Base-by-base conservation (phyloP, 1,140 invertebrate genomes). In the Sipha flava region DNA sequence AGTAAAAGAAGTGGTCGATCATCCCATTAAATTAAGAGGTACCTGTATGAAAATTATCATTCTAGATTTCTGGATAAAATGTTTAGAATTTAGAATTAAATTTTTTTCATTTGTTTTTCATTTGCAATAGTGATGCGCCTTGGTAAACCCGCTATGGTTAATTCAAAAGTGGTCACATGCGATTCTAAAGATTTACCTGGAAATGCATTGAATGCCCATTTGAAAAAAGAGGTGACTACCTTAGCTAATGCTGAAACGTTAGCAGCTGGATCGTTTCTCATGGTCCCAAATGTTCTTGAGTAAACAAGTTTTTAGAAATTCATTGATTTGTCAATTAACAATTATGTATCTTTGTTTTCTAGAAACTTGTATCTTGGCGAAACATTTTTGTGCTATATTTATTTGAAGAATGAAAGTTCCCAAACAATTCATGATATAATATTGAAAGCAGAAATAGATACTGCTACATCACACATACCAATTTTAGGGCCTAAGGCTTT, bases 361-460 rank as follows among this genome's bases (percentile, higher is more conserved):
- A 92, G 92, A 64, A 93, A 92, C 85, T 92, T 94, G 82, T 94
- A 94, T 86, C 85, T 94, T 31, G 98, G 98, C 23, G 97, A 99
- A 89, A 98, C 95, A 29, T 99, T 99, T 88, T 95, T 96, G 1
- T 96, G 96, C 85, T 98, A 98, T 85, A 91, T 99, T 70, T 97
- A 95, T 88, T 94, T 99, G 64, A 95, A 98, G 84, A 99, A 98
- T 88, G 95, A 97, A 85, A 96, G 95, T 75, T 89, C 90, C 81
- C 90, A 95, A 86, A 84, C 89, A 14, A 93, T 95, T 16, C 91
- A 92, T 82, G 91, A 94, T 87, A 92, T 97, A 23, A 89, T 87
- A 23, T 91, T 96, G 1, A 95, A 95, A 86, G 91, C 91, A 85
- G 85, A 82, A 84, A 77, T 77, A 40, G 73, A 77, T 43, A 77